These are phyloP conservation scores for Hydropotes inermis DNA, from an alignment of 2,113 vertebrate genomes.

Conservation along the genomic window DNA sequence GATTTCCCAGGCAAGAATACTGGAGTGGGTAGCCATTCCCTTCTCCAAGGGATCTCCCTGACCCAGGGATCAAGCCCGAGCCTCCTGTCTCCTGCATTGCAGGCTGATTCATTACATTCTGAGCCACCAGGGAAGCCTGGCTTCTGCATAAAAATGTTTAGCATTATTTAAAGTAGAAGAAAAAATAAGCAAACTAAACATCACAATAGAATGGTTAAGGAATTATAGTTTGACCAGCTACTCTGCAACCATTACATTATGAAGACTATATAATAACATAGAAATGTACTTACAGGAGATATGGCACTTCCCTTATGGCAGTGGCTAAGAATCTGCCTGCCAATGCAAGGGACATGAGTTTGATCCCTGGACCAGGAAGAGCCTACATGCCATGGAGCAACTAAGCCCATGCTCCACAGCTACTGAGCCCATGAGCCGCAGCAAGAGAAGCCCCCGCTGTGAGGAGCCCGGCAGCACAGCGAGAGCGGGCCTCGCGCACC, in stretches of 20 bases:
- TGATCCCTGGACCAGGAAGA: background rate
- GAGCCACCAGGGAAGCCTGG: background rate
- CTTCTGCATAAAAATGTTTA: background rate
- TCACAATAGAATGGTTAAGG: background rate
- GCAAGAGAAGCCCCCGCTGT: background rate
- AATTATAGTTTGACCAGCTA: background rate
- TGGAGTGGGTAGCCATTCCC: background rate
- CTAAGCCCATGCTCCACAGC: rapidly evolving
- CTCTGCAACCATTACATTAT: background rate
- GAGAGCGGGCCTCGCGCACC: background rate
- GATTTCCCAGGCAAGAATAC: background rate
- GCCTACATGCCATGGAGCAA: background rate
- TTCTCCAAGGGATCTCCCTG: background rate
- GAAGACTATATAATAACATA: background rate
- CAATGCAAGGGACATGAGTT: background rate
- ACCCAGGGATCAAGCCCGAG: background rate
- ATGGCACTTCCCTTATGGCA: background rate
- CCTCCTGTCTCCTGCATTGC: background rate
- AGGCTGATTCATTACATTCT: background rate
- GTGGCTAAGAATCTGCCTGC: background rate
- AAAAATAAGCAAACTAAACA: background rate
- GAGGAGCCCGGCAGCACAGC: background rate
- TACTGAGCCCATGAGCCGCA: background rate
- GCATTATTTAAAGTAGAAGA: background rate
- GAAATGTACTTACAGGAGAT: background rate